Evolutionary conservation across 2,113 vertebrate species (phyloP).

Genomic region (Morone saxatilis): DNA sequence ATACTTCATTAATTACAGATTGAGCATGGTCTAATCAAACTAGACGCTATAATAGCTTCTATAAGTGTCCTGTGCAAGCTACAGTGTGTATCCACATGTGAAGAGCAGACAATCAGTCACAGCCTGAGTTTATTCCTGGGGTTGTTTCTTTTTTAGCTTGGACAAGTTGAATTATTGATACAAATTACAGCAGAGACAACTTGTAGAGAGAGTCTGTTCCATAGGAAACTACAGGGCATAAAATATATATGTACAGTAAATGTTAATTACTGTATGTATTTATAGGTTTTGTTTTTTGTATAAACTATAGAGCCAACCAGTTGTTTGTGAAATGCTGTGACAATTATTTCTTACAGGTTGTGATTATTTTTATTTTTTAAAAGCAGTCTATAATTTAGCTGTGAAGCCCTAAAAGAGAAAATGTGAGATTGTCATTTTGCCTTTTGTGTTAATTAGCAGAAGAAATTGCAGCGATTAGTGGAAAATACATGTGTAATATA

Average conservation of each 20-base stretch:
- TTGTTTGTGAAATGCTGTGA: background rate
- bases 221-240: background rate
- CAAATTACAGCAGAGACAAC: background rate
- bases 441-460: constrained; percentile 3
- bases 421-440: background rate
- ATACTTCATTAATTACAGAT: background rate
- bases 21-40: background rate
- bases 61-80: background rate
- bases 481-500: background rate
- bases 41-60: background rate
- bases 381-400: background rate
- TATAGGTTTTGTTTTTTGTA: background rate
- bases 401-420: background rate
- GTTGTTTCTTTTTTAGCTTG: no score
- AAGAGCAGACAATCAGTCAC: background rate
- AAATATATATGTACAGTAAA: background rate
- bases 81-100: background rate
- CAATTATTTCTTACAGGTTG: background rate
- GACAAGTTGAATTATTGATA: background rate
- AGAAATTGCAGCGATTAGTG: background rate
- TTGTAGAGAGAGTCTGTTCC: background rate
- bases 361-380: background rate
- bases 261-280: background rate
- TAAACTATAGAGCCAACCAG: background rate
- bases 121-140: background rate